phyloP scores from a whole-genome alignment of 2,888 invertebrate genomes.

The Drosophila stalkeri region DNA sequence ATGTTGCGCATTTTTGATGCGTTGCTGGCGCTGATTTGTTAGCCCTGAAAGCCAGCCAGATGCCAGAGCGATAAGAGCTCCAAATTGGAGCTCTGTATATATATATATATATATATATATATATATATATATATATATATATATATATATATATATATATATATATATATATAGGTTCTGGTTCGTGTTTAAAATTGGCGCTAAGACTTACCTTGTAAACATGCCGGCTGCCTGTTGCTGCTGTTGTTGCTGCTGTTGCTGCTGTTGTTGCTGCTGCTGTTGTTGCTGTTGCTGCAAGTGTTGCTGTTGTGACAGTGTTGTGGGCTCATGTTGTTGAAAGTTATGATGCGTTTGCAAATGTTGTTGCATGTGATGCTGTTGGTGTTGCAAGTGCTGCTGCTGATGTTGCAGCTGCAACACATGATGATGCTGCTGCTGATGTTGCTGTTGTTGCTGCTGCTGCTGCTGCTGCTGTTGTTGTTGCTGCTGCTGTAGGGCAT shows the following conservation, averaged over 20 bases:
- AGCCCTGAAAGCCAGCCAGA: conserved; percentile 46
- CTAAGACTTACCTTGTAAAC: conserved; percentile 77
- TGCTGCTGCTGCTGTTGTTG: conserved; percentile 58
- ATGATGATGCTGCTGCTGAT: conserved; percentile 63
- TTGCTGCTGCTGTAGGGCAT: conserved; percentile 56
- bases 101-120: neutral
- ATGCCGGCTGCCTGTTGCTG: conserved; percentile 73
- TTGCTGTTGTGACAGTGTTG: conserved; percentile 64
- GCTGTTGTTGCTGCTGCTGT: conserved; percentile 55
- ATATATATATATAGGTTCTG: conserved; percentile 9
- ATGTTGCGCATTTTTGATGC: conserved; percentile 69
- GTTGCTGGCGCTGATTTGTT: conserved; percentile 60
- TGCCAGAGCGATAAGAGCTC: conserved; percentile 46
- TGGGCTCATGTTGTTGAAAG: conserved; percentile 67
- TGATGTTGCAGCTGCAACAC: conserved; percentile 61
- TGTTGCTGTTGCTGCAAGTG: conserved; percentile 75
- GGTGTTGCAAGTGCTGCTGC: conserved; percentile 67
- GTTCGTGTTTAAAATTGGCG: conserved; percentile 57
- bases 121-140: conserved; percentile 5
- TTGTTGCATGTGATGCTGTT: conserved; percentile 69
- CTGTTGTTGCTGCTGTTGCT: conserved; percentile 61
- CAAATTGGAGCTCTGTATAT: conserved; percentile 29
- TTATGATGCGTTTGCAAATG: conserved; percentile 74
- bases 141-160: neutral
- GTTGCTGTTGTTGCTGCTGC: conserved; percentile 60